Base-by-base conservation (phyloP, 2,113 vertebrate species). In the Lasiurus borealis region DNA sequence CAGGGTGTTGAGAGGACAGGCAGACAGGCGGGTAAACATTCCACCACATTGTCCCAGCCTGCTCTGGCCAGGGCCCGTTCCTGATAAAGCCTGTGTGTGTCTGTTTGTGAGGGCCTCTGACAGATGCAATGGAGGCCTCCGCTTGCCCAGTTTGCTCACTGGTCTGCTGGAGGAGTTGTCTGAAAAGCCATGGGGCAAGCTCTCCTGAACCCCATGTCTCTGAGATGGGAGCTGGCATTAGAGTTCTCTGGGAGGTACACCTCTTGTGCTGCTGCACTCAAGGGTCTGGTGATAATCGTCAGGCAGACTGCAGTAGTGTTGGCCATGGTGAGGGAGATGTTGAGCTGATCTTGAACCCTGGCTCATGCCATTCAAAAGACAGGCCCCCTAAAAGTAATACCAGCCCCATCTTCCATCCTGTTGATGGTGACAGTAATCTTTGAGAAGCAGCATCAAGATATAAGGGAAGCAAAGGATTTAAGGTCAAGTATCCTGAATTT, bases 131-230 rank as follows among this genome's bases (percentile, higher is more conserved):
- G 94, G 88, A 29, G 95, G 72, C 25, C 73, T 96, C 92, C 54
- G 83, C 92, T 81, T 97, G 95, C 85, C 94, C 90, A 88, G 52
- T 95, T 95, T 93, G 59, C 91, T 95, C 81, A 48, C 91, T 88
- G 57, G 78, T 94, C 48, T 18, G 2, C 54, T 88, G 84, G 73
- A 0, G 73, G 77, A 92, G 71, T 29, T 16, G 82, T 85, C 92
- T 92, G 84, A 91, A 96, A 96, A 89, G 66, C 88, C 66, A 10
- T 76, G 93, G 52, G 80, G 87, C 90, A 52, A 82, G 12, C 29
- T 54, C 40, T 62, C 36, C 69, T 77, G 46, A 21, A 59, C 62
- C 52, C 23, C 69, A 5, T 57, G 36, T 93, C 46, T 96, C 40
- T 71, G 86, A 94, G 52, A 54, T 95, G 96, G 97, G 23, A 66